Conservation (phyloP, 2,797 vertebrate species). For the Lindbergichthys nudifrons region DNA sequence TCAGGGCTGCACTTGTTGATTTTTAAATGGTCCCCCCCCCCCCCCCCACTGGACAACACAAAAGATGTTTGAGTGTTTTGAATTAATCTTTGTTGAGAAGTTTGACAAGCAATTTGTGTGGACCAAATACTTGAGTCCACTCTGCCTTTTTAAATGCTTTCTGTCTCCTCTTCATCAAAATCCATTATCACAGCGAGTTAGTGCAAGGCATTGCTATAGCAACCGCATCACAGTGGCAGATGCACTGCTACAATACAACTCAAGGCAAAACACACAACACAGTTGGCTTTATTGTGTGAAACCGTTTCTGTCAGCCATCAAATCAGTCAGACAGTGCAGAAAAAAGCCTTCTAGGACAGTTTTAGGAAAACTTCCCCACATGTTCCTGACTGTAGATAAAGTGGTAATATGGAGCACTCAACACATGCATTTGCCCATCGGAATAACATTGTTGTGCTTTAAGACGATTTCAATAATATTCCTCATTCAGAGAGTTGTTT, state of each 20-base stretch:
- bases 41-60: background rate
- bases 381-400: background rate
- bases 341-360: constrained; percentile 1
- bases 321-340: background rate
- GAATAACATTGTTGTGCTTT: background rate
- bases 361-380: background rate
- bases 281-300: constrained; percentile 20
- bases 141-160: constrained; percentile 40
- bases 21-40: background rate
- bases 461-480: background rate
- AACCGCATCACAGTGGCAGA: constrained; percentile 74
- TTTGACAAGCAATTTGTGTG: constrained; percentile 29
- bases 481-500: background rate
- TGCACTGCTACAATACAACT: constrained; percentile 55
- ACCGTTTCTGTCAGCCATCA: constrained; percentile 10
- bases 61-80: constrained; percentile 22
- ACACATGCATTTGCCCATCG: background rate
- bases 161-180: constrained; percentile 48
- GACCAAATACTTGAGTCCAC: constrained; percentile 46
- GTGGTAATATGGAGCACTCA: background rate
- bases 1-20: background rate
- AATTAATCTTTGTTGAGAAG: constrained; percentile 38
- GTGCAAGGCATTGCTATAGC: constrained; percentile 77
- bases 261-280: constrained; percentile 45
- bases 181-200: constrained; percentile 54